These are phyloP conservation scores for Okapia johnstoni DNA, from an alignment of 2,113 vertebrate species.

Conservation along the genomic window DNA sequence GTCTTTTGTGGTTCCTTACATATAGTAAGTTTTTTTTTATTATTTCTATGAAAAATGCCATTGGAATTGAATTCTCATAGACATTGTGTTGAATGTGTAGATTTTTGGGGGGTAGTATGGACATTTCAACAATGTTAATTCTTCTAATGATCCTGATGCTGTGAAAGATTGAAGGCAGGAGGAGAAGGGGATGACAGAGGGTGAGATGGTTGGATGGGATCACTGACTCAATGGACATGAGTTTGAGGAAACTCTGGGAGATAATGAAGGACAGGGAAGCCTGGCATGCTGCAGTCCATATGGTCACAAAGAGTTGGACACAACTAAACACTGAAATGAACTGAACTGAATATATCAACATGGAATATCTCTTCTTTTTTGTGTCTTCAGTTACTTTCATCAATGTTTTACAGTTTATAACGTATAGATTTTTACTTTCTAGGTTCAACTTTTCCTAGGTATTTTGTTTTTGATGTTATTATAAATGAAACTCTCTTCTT, in stretches of 20 bases:
- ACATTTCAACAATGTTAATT: not conserved
- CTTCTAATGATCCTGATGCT: not conserved
- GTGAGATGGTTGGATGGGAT: not conserved
- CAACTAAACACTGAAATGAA: fast-evolving
- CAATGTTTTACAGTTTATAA: not conserved
- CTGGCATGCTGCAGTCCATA: not conserved
- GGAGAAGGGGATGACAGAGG: not conserved
- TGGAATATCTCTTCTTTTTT: not conserved
- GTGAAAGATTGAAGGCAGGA: not conserved
- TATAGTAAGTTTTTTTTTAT: not conserved
- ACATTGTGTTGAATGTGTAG: not conserved
- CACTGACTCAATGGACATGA: not conserved
- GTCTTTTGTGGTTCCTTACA: not conserved
- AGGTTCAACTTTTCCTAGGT: not conserved
- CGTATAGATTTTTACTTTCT: not conserved
- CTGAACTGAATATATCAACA: not conserved
- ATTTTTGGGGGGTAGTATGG: not conserved
- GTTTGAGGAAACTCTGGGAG: not conserved
- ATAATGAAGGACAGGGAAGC: not conserved
- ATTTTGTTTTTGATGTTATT: not conserved
- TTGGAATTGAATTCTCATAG: not conserved
- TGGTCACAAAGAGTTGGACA: not conserved
- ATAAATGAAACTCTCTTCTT: not conserved
- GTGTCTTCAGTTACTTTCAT: not conserved
- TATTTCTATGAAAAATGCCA: not conserved